Evolutionary conservation across 35 echinoderm and acorn worm species (phyloP), one percentile per base, ranked within the genome.

Genomic region (Hemicentrotus pulcherrimus): DNA sequence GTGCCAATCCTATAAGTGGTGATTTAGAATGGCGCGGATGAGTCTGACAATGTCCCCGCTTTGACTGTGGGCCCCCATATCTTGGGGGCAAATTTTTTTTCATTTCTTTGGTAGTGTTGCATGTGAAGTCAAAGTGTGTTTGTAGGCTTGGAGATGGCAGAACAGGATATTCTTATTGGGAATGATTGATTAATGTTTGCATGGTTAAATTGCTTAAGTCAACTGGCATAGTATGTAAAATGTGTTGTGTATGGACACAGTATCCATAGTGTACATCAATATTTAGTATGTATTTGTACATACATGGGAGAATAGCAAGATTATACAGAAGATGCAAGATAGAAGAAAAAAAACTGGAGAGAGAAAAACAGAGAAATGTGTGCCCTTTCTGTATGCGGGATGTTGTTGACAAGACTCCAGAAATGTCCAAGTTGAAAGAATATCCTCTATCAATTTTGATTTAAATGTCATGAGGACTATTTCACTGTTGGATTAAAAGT

Each of bases 1-100:
- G 88, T 90, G 88, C 88, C 88, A 90, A 45, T 90, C 88, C 88
- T 30, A 24, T 90, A 90, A 90, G 88, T 90, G 88, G 88, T 90
- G 88, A 90, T 90, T 90, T 90, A 90, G 31, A 30, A 47, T 90
- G 88, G 88, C 88, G 88, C 32, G 46, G 32, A 47, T 13, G 32
- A 90, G 88, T 90, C 88, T 90, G 88, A 90, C 88, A 90, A 45
- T 47, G 32, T 24, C 88, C 88, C 88, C 12, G 46, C 12, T n/a
- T 32, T 47, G 32, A 47, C 88, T 47, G 46, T 24, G 88, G 88
- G 88, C 88, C 88, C n/a, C 88, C 88, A 47, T 90, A 45, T 35
- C 88, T 32, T 30, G 46, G 88, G 45, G 88, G 88, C 32, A 47
- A 90, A 45, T 33, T 45, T 45, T 32, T 88, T 41, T 78, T 78